phyloP scores from a whole-genome alignment of 2,797 vertebrate genomes.

The Paguma larvata region DNA sequence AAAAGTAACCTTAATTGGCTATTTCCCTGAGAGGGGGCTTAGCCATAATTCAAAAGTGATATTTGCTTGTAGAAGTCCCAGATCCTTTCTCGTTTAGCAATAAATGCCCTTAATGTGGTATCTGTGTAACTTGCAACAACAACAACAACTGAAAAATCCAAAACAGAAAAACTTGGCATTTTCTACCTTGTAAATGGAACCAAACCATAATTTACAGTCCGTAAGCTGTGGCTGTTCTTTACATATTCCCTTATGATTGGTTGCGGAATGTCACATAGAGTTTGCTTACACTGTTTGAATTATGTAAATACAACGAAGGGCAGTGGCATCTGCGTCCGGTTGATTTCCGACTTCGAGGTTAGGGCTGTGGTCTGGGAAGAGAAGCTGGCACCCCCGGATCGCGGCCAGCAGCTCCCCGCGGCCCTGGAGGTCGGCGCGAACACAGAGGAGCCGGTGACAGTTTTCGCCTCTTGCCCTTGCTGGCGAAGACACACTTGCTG shows the following conservation, averaged over 20 bases:
- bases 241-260: neutral
- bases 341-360: neutral
- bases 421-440: rapidly evolving
- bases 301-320: neutral
- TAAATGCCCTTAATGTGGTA: neutral
- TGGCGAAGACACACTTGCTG: neutral
- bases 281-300: neutral
- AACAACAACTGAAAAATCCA: neutral
- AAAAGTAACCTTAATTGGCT: neutral
- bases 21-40: neutral
- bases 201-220: neutral
- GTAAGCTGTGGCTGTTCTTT: neutral
- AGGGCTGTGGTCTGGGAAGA: neutral
- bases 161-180: neutral
- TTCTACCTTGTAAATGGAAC: neutral
- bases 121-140: neutral
- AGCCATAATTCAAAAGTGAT: slow-evolving; percentile 13
- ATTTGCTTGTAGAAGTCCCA: neutral
- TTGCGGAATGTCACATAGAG: neutral
- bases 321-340: neutral
- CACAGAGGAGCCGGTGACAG: too few relatives aligned
- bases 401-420: neutral
- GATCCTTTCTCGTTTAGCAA: neutral
- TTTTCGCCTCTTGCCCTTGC: neutral
- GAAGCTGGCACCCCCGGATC: neutral